Conservation (phyloP, 2,113 vertebrate species). For the Leptosomus discolor region DNA sequence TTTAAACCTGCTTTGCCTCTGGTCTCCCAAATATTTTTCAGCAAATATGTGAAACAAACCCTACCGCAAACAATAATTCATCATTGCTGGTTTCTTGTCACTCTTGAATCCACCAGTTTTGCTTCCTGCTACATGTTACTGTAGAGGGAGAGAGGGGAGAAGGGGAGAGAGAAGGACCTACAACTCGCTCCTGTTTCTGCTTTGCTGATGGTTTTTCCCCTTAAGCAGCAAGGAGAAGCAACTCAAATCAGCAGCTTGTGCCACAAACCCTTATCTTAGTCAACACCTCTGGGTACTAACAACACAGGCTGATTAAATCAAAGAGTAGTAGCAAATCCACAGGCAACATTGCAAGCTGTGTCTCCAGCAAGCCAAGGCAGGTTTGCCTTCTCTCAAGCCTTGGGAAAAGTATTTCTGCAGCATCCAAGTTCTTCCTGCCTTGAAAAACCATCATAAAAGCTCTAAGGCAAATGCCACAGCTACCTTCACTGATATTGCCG, state of each 20-base stretch:
- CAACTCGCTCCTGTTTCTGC: background rate
- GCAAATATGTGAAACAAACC: background rate
- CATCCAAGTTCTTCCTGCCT: background rate
- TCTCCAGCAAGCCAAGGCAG: background rate
- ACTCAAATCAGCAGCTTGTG: background rate
- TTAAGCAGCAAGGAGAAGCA: background rate
- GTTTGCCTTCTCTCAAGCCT: background rate
- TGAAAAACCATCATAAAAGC: background rate
- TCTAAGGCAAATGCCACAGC: background rate
- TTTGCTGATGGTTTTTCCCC: background rate
- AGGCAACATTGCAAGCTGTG: background rate
- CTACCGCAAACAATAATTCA: background rate
- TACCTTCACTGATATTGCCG: background rate
- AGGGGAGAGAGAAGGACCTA: background rate
- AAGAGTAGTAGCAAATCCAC: background rate
- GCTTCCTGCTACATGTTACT: background rate
- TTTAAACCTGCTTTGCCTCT: background rate
- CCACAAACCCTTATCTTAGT: background rate
- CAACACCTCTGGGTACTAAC: slow-evolving; percentile 12
- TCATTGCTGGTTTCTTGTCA: background rate
- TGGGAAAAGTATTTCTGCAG: background rate
- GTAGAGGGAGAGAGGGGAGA: background rate
- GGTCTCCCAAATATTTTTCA: background rate
- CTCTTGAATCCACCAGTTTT: background rate
- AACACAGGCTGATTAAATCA: slow-evolving; percentile 9